Conservation (phyloP, 2,888 invertebrate genomes). For the Eilema sororculum region DNA sequence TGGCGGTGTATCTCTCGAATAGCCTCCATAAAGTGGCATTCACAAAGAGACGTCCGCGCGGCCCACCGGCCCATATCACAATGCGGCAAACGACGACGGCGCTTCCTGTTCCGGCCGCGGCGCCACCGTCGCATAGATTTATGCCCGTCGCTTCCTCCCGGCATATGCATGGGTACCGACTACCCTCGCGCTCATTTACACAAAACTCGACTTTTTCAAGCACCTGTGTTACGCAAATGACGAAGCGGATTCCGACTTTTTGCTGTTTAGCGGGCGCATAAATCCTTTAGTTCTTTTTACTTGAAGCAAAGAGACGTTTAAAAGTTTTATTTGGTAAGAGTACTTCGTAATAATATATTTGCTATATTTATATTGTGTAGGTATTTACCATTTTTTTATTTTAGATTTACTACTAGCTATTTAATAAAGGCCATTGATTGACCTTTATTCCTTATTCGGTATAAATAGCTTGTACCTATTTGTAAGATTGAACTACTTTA, state of each 20-base stretch:
- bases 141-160: constrained; percentile 84
- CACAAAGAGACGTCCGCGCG: constrained; percentile 83
- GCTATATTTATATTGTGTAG: too few species aligned
- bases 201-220: constrained; percentile 85
- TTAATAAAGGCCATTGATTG: too few species aligned
- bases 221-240: constrained; percentile 75
- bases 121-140: constrained; percentile 84
- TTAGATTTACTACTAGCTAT: too few species aligned
- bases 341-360: too few species aligned
- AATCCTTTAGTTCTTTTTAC: constrained; percentile 32
- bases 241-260: constrained; percentile 68
- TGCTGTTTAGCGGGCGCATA: constrained; percentile 58
- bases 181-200: constrained; percentile 82
- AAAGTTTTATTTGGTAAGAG: neutral
- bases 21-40: constrained; percentile 79
- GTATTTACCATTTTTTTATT: too few species aligned
- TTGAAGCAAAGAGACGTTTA: constrained; percentile 23
- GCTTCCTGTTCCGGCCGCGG: constrained; percentile 85
- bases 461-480: too few species aligned
- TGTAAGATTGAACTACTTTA: too few species aligned
- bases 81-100: constrained; percentile 86
- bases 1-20: constrained; percentile 74
- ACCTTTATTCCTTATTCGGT: too few species aligned
- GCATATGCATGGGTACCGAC: constrained; percentile 77
- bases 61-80: constrained; percentile 84